These are phyloP conservation scores for Torymus auratus DNA, from an alignment of 2,888 invertebrate species.

Conservation along the genomic window DNA sequence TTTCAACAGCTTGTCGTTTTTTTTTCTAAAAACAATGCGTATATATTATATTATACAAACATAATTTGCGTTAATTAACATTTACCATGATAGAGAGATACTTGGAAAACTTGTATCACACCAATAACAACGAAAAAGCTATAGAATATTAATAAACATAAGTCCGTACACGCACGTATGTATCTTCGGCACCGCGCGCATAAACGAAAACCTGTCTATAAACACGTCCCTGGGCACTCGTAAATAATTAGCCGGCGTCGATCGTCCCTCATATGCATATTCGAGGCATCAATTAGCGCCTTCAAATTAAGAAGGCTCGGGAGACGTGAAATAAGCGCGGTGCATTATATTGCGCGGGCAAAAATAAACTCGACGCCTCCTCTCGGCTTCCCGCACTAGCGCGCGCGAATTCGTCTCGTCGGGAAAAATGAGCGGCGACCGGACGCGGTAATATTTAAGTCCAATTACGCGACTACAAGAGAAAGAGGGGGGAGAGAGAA, in stretches of 20 bases:
- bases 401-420: slow-evolving; percentile 34
- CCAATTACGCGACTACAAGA: slow-evolving; percentile 58
- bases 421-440: slow-evolving; percentile 32
- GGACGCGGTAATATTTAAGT: slow-evolving; percentile 60
- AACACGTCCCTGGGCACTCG: neutral
- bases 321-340: slow-evolving; percentile 23
- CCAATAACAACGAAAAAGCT: too few species aligned
- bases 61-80: too few species aligned
- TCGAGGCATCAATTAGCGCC: slow-evolving; percentile 18
- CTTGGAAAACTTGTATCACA: too few species aligned
- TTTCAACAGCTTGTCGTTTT: too few species aligned
- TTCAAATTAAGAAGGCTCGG: slow-evolving; percentile 30
- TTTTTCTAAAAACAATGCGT: too few species aligned
- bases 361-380: slow-evolving; percentile 17
- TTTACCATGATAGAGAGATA: too few species aligned
- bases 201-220: neutral
- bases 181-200: neutral
- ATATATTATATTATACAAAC: too few species aligned
- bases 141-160: too few species aligned
- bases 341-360: slow-evolving; percentile 14
- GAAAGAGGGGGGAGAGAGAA: neutral
- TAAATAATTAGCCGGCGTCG: slow-evolving; percentile 17
- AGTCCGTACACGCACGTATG: too few species aligned
- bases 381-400: neutral
- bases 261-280: slow-evolving; percentile 15